Evolutionary conservation across 1,140 invertebrate genomes (phyloP), one percentile per base, ranked within the genome.

Genomic region (Hylaeus anthracinus): DNA sequence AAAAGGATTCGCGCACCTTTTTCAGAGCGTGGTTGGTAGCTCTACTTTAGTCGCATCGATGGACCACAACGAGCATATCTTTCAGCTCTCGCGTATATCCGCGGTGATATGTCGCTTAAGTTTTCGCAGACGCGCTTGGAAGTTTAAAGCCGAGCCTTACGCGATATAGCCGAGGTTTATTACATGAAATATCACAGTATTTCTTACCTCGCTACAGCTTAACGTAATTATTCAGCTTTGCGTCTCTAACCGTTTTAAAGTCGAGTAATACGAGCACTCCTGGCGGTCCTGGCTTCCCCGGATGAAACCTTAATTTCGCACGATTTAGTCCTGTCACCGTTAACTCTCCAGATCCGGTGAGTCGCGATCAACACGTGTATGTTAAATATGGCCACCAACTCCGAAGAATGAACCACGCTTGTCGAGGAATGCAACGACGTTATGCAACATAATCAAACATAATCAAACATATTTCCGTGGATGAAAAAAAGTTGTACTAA

Each of bases 81-180:
- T 63, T 48, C 64, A 43, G 70, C 63, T 69, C 65, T 76, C 58
- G 72, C 58, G 67, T 37, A 61, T 39, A 61, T 39, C 63, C 79
- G 71, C 48, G 55, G 71, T 72, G 74, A 78, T 82, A 82, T 86
- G 81, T 85, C 79, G 83, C 76, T 56, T 60, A 66, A 78, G 55
- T 63, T 60, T 43, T 60, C 70, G 53, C 63, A 61, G 71, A 72
- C 79, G 61, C 65, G 63, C 61, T 60, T 43, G 55, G 58, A 85
- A 85, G 64, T 85, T 86, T 86, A 78, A 86, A 82, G 83, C 74
- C 58, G 66, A 85, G 66, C 79, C 85, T 85, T 82, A 73, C 74
- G 70, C 80, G 80, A 85, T 78, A 72, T 81, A 61, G 73, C 71
- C 83, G 72, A 74, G 79, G 80, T 77, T 85, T 77, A 85, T 86